Conservation (phyloP, 2,797 vertebrate genomes). For the Cygnus olor region DNA sequence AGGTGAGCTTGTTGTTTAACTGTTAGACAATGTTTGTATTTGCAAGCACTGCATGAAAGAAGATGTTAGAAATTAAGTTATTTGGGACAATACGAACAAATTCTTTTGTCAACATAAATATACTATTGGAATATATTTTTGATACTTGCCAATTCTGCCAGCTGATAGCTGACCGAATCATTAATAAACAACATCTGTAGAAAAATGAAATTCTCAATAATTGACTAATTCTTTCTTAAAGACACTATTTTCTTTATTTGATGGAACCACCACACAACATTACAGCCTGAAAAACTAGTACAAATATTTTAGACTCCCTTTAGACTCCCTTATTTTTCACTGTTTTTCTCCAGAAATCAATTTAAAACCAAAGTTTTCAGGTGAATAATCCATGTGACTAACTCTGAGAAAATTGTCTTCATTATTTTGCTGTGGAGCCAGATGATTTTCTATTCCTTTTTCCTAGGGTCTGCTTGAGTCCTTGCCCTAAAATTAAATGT, state of each 20-base stretch:
- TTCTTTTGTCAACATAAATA: background rate
- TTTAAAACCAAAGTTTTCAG: background rate
- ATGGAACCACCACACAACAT: background rate
- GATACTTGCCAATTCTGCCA: background rate
- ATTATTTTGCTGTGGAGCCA: background rate
- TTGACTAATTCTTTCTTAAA: background rate
- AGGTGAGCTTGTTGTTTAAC: background rate
- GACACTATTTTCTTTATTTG: background rate
- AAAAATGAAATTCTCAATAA: background rate
- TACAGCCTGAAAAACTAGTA: background rate
- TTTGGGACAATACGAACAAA: background rate
- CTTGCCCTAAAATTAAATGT: background rate
- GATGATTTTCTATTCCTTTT: background rate
- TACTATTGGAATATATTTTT: background rate
- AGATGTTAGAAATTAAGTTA: background rate
- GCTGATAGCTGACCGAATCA: background rate
- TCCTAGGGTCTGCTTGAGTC: background rate
- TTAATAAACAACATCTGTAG: background rate
- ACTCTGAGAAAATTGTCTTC: background rate
- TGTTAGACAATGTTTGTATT: background rate
- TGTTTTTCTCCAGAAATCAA: background rate
- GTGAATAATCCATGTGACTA: background rate
- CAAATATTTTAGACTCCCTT: background rate
- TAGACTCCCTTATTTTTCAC: background rate
- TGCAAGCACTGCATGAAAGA: background rate